Base-by-base conservation (phyloP, 2,888 invertebrate species). In the Pyrochroa serraticornis region DNA sequence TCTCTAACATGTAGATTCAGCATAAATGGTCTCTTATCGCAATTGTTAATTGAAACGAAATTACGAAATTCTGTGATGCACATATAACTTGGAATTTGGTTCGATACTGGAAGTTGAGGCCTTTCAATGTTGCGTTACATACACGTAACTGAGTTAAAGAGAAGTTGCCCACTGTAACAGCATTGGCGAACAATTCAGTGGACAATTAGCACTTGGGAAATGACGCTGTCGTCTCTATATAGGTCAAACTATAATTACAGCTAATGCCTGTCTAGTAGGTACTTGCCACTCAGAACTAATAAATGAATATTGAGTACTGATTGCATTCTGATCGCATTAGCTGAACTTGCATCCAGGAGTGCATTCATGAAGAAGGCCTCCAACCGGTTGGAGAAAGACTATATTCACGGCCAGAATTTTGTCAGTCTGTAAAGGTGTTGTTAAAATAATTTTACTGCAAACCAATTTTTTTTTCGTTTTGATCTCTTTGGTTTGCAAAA, bases 171-270 rank as follows among this genome's bases (percentile, higher is more conserved):
- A 52, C 57, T 61, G 59, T 59, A 63, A 53, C 59, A 66, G 60
- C 52, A 45, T 44, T 45, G 31, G 56, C 31, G 61, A 63, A 66
- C 66, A 65, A 68, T 66, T 62, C 60, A 53, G 49, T 57, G 64
- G 62, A 66, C 66, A 68, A 66, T 68, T 68, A 65, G 64, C 64
- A 64, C 60, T 67, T 63, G 65, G 63, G 58, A 63, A 67, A 67
- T 65, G 62, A 52, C 42, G 31, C 64, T 56, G 60, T 45, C 47
- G 56, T 56, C 38, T 60, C 60, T 60, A 64, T 65, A 52, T 62
- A 50, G 67, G 67, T 67, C 67, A 65, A 60, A 56, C 64, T 65
- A 65, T 63, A 66, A 66, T 68, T 66, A 64, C 50, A 60, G 60
- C 54, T 60, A 64, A 65, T 66, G 62, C 55, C 58, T 44, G 49